A percentile compares a stretch with the other conserved stretches of the same genome.
Evolutionary conservation across 2,113 vertebrate genomes (phyloP).

Genomic region (Callionymus lyra): DNA sequence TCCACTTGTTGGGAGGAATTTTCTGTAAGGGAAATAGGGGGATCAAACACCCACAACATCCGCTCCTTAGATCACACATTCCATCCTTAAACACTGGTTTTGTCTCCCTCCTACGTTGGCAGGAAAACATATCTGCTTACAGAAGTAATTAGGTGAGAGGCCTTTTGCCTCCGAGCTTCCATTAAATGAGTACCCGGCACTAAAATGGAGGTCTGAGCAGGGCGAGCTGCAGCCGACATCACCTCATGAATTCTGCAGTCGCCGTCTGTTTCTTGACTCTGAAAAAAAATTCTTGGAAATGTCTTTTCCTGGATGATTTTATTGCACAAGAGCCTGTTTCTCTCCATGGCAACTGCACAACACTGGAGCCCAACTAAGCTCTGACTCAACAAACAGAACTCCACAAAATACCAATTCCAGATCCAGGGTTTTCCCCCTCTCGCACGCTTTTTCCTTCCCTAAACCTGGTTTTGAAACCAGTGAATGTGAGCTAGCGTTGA

Average conservation of each 20-base stretch:
- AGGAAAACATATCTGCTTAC: conserved; percentile 65
- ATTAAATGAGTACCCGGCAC: conserved; percentile 56
- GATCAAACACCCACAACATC: conserved; percentile 66
- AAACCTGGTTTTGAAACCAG: conserved; percentile 24
- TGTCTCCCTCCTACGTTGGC: conserved; percentile 51
- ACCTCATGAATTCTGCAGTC: conserved; percentile 47
- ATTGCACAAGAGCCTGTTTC: conserved; percentile 69
- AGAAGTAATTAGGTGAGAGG: conserved; percentile 60
- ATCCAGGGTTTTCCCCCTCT: conserved; percentile 54
- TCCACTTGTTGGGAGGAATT: conserved; percentile 64
- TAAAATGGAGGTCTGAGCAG: conserved; percentile 50
- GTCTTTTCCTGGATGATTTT: conserved; percentile 68
- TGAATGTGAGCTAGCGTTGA: conserved; percentile 20
- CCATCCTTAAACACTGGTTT: conserved; percentile 60
- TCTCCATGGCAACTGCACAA: conserved; percentile 95
- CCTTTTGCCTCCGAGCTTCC: conserved; percentile 39
- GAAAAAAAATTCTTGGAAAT: conserved; percentile 66
- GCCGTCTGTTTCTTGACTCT: conserved; percentile 65
- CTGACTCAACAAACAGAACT: conserved; percentile 82
- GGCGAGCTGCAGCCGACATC: conserved; percentile 49
- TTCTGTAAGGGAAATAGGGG: conserved; percentile 60
- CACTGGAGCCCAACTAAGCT: conserved; percentile 73
- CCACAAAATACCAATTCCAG: conserved; percentile 64
- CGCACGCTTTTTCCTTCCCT: conserved; percentile 34
- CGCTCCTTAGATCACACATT: conserved; percentile 61